These are phyloP conservation scores for Zootoca vivipara DNA, from an alignment of 2,113 vertebrate species.

Conservation along the genomic window DNA sequence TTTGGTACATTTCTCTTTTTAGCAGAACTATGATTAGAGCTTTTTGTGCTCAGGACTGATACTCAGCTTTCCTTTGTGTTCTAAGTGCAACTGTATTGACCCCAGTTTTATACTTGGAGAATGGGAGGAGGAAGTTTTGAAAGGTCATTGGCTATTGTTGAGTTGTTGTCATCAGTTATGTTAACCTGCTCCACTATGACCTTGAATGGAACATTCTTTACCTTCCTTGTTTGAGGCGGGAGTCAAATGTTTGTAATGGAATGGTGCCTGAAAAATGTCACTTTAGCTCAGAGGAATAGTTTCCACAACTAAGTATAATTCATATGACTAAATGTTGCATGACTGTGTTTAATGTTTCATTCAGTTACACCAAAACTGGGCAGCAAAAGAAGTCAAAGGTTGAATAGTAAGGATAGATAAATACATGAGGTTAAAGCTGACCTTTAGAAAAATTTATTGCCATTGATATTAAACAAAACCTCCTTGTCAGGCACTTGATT, in stretches of 20 bases:
- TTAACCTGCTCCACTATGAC: background rate
- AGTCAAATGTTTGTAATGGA: background rate
- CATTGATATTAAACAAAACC: slow-evolving; percentile 48
- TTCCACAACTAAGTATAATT: background rate
- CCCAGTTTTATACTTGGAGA: background rate
- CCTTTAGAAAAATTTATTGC: slow-evolving; percentile 21
- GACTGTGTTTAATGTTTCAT: background rate
- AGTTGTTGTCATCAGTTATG: background rate
- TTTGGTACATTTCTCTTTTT: background rate
- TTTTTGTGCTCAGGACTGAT: too few species aligned
- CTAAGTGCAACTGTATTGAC: background rate
- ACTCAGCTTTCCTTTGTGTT: background rate
- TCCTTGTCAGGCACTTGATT: slow-evolving; percentile 68
- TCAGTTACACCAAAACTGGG: background rate
- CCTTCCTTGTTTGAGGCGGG: background rate
- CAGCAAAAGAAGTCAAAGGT: background rate
- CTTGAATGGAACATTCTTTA: background rate
- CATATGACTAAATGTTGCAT: background rate
- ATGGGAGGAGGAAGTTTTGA: background rate
- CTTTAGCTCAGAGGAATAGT: background rate
- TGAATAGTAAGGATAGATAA: background rate
- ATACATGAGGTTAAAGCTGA: background rate
- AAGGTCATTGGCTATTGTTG: background rate
- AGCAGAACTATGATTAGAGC: too few species aligned
- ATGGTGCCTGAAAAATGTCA: background rate